Conservation (phyloP, 2,888 invertebrate species). For the Anticlea derivata region DNA sequence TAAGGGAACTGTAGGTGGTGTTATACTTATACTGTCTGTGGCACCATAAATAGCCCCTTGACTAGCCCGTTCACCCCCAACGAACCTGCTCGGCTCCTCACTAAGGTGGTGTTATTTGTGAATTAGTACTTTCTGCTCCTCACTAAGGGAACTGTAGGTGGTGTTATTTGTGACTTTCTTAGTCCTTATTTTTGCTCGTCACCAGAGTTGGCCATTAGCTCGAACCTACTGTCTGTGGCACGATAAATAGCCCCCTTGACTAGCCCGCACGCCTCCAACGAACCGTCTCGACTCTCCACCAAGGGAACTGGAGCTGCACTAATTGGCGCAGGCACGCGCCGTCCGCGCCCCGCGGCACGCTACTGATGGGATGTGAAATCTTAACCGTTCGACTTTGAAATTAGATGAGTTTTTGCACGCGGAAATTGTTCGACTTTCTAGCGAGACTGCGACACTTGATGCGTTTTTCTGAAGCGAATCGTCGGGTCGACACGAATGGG, state of each 20-base stretch:
- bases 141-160: constrained; percentile 77
- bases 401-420: constrained; percentile 70
- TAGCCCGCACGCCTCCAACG: constrained; percentile 52
- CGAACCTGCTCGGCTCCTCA: constrained; percentile 73
- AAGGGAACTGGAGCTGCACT: constrained; percentile 81
- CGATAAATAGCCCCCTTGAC: constrained; percentile 49
- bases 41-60: constrained; percentile 48
- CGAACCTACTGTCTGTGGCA: not conserved
- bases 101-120: too few species aligned
- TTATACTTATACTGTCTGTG: constrained; percentile 2
- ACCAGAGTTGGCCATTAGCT: too few species aligned
- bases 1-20: constrained; percentile 80
- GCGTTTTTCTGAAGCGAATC: constrained; percentile 13
- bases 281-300: constrained; percentile 73
- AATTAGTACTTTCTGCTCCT: too few species aligned
- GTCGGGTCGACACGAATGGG: constrained; percentile 37
- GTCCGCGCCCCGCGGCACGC: constrained; percentile 71
- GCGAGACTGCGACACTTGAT: constrained; percentile 45
- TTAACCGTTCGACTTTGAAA: constrained; percentile 69
- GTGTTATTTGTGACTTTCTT: too few species aligned
- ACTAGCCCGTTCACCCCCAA: constrained; percentile 47
- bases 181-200: too few species aligned
- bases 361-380: constrained; percentile 81
- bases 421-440: constrained; percentile 66
- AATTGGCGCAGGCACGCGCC: constrained; percentile 81